Conservation (phyloP, 2,797 vertebrate genomes). For the Halcyon badia region DNA sequence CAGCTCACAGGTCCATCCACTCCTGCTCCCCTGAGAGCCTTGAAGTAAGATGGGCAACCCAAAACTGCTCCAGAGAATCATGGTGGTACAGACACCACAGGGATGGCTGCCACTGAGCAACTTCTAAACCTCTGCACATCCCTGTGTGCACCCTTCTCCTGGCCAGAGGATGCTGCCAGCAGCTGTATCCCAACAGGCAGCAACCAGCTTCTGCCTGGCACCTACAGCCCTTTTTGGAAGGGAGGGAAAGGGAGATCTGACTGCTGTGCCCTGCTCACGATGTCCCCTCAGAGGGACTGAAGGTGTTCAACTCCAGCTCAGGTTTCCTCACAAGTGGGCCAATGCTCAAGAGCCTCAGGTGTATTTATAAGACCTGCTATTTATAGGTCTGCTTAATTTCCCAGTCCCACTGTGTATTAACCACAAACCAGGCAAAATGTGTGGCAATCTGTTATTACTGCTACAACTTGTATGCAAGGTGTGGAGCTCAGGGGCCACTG, state of each 20-base stretch:
- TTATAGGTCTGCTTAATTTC: slow-evolving; percentile 32
- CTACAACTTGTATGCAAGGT: background rate
- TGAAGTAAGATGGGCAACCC: background rate
- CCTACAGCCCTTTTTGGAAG: background rate
- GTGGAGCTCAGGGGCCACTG: background rate
- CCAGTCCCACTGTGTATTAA: slow-evolving; percentile 7
- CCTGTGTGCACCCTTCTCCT: background rate
- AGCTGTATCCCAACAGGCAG: fast-evolving
- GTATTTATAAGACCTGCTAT: background rate
- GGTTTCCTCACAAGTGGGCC: background rate
- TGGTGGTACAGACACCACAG: background rate
- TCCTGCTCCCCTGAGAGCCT: background rate
- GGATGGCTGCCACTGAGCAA: background rate
- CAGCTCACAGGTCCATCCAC: background rate
- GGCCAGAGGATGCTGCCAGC: background rate
- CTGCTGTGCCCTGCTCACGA: background rate
- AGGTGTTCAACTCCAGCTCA: background rate
- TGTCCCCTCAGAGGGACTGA: background rate
- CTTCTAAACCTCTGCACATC: background rate
- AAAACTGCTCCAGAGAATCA: background rate
- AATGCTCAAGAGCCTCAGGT: background rate
- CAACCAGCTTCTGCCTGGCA: background rate
- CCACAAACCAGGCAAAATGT: background rate
- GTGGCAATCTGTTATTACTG: slow-evolving; percentile 14
- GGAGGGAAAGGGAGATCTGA: background rate